A percentile compares a stretch with the other conserved stretches of the same genome.
Evolutionary conservation across 2,888 invertebrate genomes (phyloP).

Genomic region (Hirtodrosophila duncani): DNA sequence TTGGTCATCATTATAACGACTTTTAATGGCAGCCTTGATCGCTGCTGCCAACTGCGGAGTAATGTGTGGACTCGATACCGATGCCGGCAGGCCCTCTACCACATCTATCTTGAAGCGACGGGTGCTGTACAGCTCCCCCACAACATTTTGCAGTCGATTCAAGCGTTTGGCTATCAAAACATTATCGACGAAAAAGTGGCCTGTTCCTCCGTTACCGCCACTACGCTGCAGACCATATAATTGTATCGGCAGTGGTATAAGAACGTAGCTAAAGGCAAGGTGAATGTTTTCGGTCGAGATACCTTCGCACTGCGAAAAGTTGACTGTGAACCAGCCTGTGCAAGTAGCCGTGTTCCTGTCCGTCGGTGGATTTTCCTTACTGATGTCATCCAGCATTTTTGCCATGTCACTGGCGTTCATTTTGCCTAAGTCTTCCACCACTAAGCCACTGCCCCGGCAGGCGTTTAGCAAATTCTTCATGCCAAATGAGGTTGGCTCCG

Average conservation of each 20-base stretch:
- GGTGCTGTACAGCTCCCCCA: slow-evolving; percentile 11
- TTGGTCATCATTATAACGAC: slow-evolving; percentile 5
- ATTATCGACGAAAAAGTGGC: slow-evolving; percentile 33
- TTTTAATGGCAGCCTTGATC: not conserved
- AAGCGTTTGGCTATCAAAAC: slow-evolving; percentile 35
- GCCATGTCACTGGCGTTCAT: slow-evolving; percentile 9
- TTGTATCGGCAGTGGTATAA: slow-evolving; percentile 20
- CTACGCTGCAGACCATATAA: slow-evolving; percentile 27
- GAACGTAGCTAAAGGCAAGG: slow-evolving; percentile 20
- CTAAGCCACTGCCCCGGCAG: not conserved
- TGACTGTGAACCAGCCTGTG: slow-evolving; percentile 40
- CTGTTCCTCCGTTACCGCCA: not conserved
- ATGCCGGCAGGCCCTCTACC: slow-evolving; percentile 3
- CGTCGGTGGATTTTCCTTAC: not conserved
- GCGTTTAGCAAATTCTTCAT: no score
- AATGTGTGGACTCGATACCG: not conserved
- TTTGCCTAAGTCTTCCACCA: not conserved
- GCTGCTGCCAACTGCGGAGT: not conserved
- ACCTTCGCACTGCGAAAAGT: slow-evolving; percentile 15
- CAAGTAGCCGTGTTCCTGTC: not conserved
- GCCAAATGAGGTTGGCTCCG: not conserved
- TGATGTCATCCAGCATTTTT: slow-evolving; percentile 12
- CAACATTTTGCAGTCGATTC: slow-evolving; percentile 13
- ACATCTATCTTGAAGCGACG: slow-evolving; percentile 13
- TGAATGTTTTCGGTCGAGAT: slow-evolving; percentile 17